Base-by-base conservation (phyloP, 1,140 invertebrate species). In the Palaemon carinicauda region DNA sequence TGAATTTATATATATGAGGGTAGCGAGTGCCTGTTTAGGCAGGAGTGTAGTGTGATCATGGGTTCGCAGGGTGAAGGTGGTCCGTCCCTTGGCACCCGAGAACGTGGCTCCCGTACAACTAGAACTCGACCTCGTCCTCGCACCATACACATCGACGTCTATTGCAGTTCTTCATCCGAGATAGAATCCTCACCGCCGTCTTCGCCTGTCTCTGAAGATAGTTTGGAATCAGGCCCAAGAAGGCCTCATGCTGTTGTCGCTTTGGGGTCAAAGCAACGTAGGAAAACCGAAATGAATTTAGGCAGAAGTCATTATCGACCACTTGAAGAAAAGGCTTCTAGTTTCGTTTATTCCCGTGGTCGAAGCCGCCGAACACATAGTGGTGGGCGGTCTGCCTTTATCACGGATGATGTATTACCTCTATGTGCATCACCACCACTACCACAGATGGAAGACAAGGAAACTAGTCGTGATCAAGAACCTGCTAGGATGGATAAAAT, bases 121-220 rank as follows among this genome's bases (percentile, higher is more conserved):
- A n/a, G 81, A 12, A 5, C 41, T 41, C 12, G 73, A 24, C 51
- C 65, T 14, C 87, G 94, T 89, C 94, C 94, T 2, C 92, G 95
- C 77, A 95, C 95, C 1, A 95, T 95, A 19, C 95, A 95, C 89
- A 95, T 95, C 54, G 95, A 96, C 91, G 95, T 95, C 5, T 95
- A 95, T 89, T 95, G 95, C 90, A 87, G 83, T 82, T 95, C 94
- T 0, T 94, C 94, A 1, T 94, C 94, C 2, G 95, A 95, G 87
- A 92, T 92, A n/a, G 94, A 94, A 54, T 92, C 91, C 12, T 84
- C 86, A 4, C 56, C 88, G 21, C 81, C 85, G 15, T 87, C 88
- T 10, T 90, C 90, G 31, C 91, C 92, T n/a, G 89, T 80, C 27
- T 90, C 90, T 2, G 92, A 92, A 50, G 92, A 91, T 15, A 90